Evolutionary conservation across 2,113 vertebrate genomes (phyloP).

Genomic region (Saguinus midas): DNA sequence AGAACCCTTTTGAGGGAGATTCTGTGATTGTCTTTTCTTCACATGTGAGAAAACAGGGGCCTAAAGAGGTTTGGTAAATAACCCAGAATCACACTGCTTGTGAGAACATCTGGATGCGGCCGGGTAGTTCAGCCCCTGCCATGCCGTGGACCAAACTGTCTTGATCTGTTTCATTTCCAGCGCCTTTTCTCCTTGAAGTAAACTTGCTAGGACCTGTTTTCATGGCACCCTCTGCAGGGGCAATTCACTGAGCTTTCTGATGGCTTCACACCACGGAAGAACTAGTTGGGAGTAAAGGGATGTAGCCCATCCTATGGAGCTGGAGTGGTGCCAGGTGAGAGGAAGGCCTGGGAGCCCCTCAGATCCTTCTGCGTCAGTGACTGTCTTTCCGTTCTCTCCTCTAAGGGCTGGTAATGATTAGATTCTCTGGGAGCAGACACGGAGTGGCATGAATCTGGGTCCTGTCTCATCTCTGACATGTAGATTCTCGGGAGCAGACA

Average conservation of each 20-base stretch:
- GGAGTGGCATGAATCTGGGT: background rate
- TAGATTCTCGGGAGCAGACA: too few species aligned
- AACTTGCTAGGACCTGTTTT: background rate
- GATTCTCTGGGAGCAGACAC: too few species aligned
- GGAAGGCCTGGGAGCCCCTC: background rate
- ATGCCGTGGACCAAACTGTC: accelerated
- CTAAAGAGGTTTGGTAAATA: background rate
- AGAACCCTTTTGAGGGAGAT: background rate
- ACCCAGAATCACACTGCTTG: background rate
- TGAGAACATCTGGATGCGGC: background rate
- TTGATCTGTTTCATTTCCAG: accelerated
- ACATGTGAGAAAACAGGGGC: background rate
- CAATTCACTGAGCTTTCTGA: background rate
- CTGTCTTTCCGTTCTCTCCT: background rate
- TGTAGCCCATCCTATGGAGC: too few species aligned
- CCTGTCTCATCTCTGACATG: background rate
- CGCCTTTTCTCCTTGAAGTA: accelerated
- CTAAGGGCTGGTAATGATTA: background rate
- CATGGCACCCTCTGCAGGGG: accelerated
- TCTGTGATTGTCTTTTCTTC: background rate
- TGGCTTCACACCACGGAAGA: background rate
- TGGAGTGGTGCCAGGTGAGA: background rate
- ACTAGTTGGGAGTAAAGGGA: background rate
- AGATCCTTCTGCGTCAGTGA: background rate
- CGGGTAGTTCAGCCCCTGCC: background rate